A percentile compares a stretch with the other conserved stretches of the same genome.
Conservation (phyloP, 2,113 vertebrate species). For the Scopus umbretta region DNA sequence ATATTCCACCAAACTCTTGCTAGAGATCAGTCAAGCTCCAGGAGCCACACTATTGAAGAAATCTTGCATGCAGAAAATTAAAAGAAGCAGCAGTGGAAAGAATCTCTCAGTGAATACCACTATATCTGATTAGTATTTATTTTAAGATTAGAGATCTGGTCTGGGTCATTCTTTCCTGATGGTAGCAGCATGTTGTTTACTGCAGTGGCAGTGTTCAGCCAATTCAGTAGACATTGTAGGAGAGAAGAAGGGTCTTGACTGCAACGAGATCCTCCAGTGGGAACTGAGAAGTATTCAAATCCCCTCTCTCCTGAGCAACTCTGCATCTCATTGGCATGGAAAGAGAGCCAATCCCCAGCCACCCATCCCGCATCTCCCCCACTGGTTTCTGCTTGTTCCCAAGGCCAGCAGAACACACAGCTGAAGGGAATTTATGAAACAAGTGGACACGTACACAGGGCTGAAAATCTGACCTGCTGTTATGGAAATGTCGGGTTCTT, state of each 20-base stretch:
- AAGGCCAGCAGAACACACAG: neutral
- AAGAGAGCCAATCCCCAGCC: neutral
- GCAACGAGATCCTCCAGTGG: neutral
- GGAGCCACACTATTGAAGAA: neutral
- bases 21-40: neutral
- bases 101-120: neutral
- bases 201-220: neutral
- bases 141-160: neutral
- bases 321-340: neutral
- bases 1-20: neutral
- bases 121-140: neutral
- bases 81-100: neutral
- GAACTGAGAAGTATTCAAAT: neutral
- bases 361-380: neutral
- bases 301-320: neutral
- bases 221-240: neutral
- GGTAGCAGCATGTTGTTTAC: neutral
- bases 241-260: neutral
- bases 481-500: neutral
- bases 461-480: neutral
- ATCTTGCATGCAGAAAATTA: neutral
- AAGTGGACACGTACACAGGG: rapidly evolving
- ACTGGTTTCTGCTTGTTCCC: neutral
- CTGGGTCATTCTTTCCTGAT: neutral
- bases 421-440: neutral